These are phyloP conservation scores for Mechanitis mazaeus DNA, from an alignment of 2,888 invertebrate species.

Conservation along the genomic window DNA sequence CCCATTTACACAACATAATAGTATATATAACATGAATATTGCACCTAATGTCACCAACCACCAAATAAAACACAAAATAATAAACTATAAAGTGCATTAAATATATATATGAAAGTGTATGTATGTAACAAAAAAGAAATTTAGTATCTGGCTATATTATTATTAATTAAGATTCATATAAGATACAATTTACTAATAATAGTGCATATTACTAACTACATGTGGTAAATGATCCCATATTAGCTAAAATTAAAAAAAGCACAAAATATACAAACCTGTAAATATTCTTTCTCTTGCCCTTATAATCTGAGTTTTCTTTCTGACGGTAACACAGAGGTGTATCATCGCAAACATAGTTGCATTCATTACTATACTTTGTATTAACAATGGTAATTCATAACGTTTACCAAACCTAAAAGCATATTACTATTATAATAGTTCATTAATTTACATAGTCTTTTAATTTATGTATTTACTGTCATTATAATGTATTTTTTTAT, in stretches of 20 bases:
- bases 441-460: neutral
- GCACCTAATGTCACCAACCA: constrained; percentile 72
- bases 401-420: constrained; percentile 96
- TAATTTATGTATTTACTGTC: too few species aligned
- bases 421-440: constrained; percentile 11
- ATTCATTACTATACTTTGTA: constrained; percentile 99
- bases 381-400: constrained; percentile 95
- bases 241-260: constrained; percentile 5
- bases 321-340: constrained; percentile 91
- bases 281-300: constrained; percentile 87
- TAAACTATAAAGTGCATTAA: constrained; percentile 40
- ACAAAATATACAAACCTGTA: constrained; percentile 79
- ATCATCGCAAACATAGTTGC: constrained; percentile 97
- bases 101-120: constrained; percentile 17
- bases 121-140: constrained; percentile 8
- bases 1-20: constrained; percentile 74
- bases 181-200: too few species aligned
- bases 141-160: neutral
- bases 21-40: constrained; percentile 77
- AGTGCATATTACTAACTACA: constrained; percentile 1
- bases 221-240: constrained; percentile 14
- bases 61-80: constrained; percentile 71
- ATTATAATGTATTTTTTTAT: too few species aligned
- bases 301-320: constrained; percentile 86
- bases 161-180: too few species aligned